Conservation (phyloP, 2,113 vertebrate genomes). For the Anarrhichthys ocellatus region DNA sequence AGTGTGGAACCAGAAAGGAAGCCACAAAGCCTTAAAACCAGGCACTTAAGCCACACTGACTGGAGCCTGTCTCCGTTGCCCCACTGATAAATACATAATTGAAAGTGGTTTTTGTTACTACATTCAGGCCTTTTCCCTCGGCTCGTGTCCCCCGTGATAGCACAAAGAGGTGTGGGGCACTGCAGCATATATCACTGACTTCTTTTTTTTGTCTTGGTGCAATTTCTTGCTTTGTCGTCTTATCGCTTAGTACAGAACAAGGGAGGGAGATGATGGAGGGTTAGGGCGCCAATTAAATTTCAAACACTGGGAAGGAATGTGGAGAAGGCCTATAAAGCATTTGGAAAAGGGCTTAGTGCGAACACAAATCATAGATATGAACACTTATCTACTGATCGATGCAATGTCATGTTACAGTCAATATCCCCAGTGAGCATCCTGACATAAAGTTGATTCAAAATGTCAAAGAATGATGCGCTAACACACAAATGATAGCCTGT, state of each 20-base stretch:
- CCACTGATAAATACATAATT: constrained; percentile 47
- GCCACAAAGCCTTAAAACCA: constrained; percentile 12
- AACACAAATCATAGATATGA: neutral
- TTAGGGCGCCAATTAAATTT: neutral
- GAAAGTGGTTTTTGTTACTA: constrained; percentile 27
- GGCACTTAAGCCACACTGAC: constrained; percentile 9
- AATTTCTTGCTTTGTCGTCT: constrained; percentile 25
- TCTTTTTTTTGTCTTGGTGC: neutral
- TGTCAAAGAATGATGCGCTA: neutral
- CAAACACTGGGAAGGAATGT: neutral
- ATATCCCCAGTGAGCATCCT: neutral
- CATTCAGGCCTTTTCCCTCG: neutral
- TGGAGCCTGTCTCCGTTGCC: constrained; percentile 27
- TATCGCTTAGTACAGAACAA: neutral
- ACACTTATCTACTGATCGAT: neutral
- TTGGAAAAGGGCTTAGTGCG: neutral
- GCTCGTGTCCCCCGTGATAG: neutral
- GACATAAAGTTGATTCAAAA: neutral
- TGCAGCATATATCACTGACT: neutral
- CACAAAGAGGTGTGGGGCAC: neutral
- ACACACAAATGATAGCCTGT: neutral
- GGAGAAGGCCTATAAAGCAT: neutral
- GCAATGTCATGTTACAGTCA: neutral
- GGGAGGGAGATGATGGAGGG: neutral
- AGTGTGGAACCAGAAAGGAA: constrained; percentile 4